Percentiles rank a stretch among this genome's conserved stretches.
phyloP scores from a whole-genome alignment of 2,113 vertebrate species.

The Charina bottae region DNA sequence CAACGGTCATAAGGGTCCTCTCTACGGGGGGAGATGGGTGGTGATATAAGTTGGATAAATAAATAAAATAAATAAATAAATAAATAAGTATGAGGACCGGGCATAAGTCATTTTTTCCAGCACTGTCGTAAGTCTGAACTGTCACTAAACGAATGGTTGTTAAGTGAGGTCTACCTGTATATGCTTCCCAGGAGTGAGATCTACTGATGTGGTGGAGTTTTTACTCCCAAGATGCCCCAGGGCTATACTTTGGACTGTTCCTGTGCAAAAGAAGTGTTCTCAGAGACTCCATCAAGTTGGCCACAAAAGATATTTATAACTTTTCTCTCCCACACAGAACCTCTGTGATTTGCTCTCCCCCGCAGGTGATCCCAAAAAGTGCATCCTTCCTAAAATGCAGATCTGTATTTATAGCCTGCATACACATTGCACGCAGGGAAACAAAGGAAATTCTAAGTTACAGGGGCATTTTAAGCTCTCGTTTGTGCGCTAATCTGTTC shows the following conservation, averaged over 20 bases:
- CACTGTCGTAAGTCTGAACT: no score
- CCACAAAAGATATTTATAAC: constrained; percentile 1
- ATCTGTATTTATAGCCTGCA: background rate
- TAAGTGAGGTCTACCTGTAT: no score
- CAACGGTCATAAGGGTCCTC: no score
- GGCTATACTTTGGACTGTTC: no score
- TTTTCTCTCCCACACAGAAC: background rate
- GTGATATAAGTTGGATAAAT: no score
- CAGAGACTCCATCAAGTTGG: background rate
- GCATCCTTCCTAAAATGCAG: background rate
- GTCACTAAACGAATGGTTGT: no score
- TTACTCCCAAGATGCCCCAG: background rate
- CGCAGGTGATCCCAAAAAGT: background rate
- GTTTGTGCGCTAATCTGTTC: background rate
- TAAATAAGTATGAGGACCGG: no score
- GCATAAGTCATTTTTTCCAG: no score
- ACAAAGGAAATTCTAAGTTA: constrained; percentile 1
- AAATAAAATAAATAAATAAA: no score
- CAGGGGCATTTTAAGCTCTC: background rate
- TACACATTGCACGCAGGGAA: background rate
- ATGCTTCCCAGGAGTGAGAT: background rate
- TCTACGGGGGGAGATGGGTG: no score
- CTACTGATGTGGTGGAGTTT: background rate
- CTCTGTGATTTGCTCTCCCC: background rate
- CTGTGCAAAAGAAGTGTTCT: background rate